Conservation (phyloP, 1,140 invertebrate species). For the Penaeus vannamei region DNA sequence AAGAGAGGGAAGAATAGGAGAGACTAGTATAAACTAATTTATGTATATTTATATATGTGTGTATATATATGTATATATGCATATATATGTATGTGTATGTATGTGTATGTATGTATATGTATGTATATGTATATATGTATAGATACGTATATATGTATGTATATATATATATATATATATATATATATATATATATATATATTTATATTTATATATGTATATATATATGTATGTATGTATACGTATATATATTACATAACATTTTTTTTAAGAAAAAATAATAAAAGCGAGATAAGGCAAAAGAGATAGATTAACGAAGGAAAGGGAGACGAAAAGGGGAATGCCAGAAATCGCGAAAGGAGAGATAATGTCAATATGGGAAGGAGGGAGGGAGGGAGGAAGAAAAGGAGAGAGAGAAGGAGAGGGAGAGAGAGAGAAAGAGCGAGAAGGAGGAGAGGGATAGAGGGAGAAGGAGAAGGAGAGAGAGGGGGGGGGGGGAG, state of each 20-base stretch:
- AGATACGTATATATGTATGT: background rate
- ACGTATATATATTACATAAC: background rate
- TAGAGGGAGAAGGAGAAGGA: no score
- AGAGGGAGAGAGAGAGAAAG: no score
- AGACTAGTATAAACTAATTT: background rate
- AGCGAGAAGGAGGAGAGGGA: no score
- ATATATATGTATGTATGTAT: conserved; percentile 15
- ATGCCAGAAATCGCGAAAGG: no score
- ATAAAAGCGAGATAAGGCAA: background rate
- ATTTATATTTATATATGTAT: conserved; percentile 27
- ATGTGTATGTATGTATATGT: no score
- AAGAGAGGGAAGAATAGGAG: background rate
- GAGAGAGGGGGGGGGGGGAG: no score
- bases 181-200: conserved; percentile 2
- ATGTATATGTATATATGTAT: background rate
- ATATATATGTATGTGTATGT: background rate
- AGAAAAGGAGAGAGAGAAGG: no score
- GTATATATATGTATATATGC: background rate
- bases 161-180: conserved; percentile 13
- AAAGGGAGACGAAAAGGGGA: background rate
- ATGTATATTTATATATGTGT: background rate
- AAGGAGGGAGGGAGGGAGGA: no score
- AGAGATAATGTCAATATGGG: no score
- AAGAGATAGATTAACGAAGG: background rate
- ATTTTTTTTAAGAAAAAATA: background rate